Conservation (phyloP, 2,888 invertebrate species). For the Drosophila neutralis region DNA sequence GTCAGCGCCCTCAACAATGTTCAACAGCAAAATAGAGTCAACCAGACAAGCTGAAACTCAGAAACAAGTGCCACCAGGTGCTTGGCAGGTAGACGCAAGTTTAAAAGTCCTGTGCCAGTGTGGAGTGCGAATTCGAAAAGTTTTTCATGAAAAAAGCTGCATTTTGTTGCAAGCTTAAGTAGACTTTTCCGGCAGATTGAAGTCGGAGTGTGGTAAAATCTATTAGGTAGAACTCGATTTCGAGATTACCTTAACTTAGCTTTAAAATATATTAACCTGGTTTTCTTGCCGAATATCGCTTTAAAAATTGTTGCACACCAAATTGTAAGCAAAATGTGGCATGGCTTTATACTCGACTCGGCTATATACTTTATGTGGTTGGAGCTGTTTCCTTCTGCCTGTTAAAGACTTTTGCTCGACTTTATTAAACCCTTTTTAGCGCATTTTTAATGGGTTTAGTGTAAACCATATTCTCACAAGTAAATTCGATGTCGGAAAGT, state of each 20-base stretch:
- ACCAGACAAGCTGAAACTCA: constrained; percentile 1
- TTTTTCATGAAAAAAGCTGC: background rate
- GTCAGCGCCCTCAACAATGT: background rate
- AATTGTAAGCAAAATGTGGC: background rate
- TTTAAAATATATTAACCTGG: background rate
- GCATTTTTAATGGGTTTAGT: no score
- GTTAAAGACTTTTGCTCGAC: background rate
- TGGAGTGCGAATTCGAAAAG: background rate
- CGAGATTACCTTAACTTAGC: background rate
- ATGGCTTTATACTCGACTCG: background rate
- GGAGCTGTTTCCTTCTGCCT: background rate
- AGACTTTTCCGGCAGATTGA: background rate
- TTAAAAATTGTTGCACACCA: background rate
- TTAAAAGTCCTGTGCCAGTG: constrained; percentile 10
- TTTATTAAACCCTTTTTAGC: background rate
- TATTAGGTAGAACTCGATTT: background rate
- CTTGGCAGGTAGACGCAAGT: constrained; percentile 20
- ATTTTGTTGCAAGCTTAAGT: background rate
- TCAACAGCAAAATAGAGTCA: background rate
- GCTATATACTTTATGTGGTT: background rate
- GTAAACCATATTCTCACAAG: no score
- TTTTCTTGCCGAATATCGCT: background rate
- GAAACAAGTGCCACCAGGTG: background rate
- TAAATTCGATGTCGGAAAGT: background rate
- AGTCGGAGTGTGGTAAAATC: no score